A percentile compares a stretch with the other conserved stretches of the same genome.
These are phyloP conservation scores for Tethya wilhelma DNA, from an alignment of 37 sponge, comb jelly and placozoan species.

Conservation along the genomic window DNA sequence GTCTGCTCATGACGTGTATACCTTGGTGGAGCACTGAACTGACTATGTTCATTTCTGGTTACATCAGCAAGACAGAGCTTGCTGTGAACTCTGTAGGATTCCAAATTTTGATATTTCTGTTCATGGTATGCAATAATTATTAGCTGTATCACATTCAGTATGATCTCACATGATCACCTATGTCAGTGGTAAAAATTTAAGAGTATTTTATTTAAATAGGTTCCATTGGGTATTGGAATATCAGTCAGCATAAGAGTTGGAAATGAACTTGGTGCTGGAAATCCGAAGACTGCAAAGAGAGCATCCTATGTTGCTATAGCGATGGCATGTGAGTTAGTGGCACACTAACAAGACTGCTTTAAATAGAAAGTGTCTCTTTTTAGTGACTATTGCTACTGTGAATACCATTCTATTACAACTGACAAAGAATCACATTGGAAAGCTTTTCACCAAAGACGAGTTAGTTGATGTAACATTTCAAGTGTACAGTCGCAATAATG, in stretches of 20 bases:
- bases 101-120: conserved; percentile 12
- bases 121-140: conserved; percentile 37
- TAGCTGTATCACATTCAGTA: background rate
- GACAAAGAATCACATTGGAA: conserved; percentile 2
- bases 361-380: background rate
- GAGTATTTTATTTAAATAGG: conserved; percentile 8
- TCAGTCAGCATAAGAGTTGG: conserved; percentile 45
- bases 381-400: background rate
- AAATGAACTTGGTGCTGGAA: conserved; percentile 48
- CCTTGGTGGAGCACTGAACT: conserved; percentile 51
- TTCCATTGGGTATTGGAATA: conserved; percentile 36
- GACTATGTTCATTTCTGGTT: conserved; percentile 35
- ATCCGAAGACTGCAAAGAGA: conserved; percentile 33
- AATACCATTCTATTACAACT: background rate
- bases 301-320: conserved; percentile 1
- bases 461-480: background rate
- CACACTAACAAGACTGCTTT: background rate
- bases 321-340: conserved; percentile 5
- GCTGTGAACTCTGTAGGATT: conserved; percentile 29
- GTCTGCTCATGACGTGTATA: conserved; percentile 35
- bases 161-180: background rate
- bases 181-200: background rate
- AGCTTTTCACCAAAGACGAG: conserved; percentile 9
- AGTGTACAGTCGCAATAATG: background rate
- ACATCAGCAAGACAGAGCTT: conserved; percentile 23